Base-by-base conservation (phyloP, 2,888 invertebrate genomes). In the Zaprionus bogoriensis region DNA sequence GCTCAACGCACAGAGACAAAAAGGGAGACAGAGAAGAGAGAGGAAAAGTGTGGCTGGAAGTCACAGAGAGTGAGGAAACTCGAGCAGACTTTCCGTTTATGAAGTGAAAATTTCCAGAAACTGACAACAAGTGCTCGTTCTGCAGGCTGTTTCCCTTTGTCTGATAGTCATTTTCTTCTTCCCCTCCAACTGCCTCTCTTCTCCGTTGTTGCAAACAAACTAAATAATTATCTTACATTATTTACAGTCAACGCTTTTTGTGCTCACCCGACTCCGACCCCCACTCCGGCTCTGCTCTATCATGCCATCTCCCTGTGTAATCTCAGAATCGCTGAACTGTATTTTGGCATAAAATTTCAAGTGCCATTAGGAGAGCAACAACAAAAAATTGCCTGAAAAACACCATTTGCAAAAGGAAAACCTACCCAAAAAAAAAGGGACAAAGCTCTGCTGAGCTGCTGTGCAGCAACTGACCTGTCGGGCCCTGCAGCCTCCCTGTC, bases 151-250 rank as follows among this genome's bases (percentile, higher is more conserved):
- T 55, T 48, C 12, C 28, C 41, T 22, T 30, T 25, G n/a, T 20
- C 9, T 14, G 25, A 45, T 64, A 57, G 28, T 41, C 22, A 42
- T 48, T 20, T 52, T 66, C 55, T 46, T 67, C 38, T 47, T 71
- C 67, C 59, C 46, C 59, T 68, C 60, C 81, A 78, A 69, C 68
- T 64, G 53, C 75, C 58, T 39, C 38, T 9, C 14, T 6, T 2
- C 3, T n/a, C 12, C 30, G 10, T 60, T 42, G 41, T 55, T 47
- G 67, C 58, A 66, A 68, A 65, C 68, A 81, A 82, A 83, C 81
- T 83, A 83, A 83, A 83, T 83, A 82, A 82, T 82, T 83, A 83
- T 79, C 77, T 52, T 64, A 75, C 81, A 83, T 82, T 81, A 83
- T 78, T 82, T 79, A 81, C 81, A 80, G 80, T 76, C 78, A 63